phyloP scores from a whole-genome alignment of 1,140 invertebrate genomes.

The Acarapis woodi region DNA sequence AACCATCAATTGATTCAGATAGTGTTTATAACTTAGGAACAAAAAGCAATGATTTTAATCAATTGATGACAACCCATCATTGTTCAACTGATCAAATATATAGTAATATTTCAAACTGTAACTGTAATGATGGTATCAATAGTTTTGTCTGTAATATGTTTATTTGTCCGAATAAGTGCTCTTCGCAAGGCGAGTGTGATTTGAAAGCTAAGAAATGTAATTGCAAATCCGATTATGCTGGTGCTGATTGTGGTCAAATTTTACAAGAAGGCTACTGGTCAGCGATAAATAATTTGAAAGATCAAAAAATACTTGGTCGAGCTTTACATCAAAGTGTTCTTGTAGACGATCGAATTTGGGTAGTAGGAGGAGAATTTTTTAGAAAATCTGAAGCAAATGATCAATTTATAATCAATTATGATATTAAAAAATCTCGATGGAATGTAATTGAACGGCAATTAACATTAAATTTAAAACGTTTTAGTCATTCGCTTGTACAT shows the following conservation, averaged over 20 bases:
- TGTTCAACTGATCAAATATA: conserved; percentile 38
- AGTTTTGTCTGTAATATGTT: conserved; percentile 52
- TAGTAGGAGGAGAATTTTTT: conserved; percentile 39
- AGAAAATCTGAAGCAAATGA: neutral
- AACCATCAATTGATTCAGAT: too few species aligned
- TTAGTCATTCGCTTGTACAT: conserved; percentile 11
- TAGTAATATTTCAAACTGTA: too few species aligned
- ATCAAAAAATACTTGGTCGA: conserved; percentile 27
- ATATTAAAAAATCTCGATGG: conserved; percentile 8
- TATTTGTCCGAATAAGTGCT: conserved; percentile 54
- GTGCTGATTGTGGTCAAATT: conserved; percentile 43
- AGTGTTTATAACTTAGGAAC: too few species aligned
- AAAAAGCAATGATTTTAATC: too few species aligned
- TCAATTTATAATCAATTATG: conserved; percentile 7
- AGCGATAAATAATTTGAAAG: conserved; percentile 18
- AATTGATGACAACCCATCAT: too few species aligned
- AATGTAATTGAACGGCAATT: neutral
- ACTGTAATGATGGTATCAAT: conserved; percentile 45
- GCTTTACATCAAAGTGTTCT: conserved; percentile 47
- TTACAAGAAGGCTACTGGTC: conserved; percentile 34
- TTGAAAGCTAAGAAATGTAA: conserved; percentile 26
- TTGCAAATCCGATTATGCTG: conserved; percentile 27
- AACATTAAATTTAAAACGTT: conserved; percentile 1
- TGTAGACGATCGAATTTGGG: conserved; percentile 42
- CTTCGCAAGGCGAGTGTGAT: conserved; percentile 26